Conservation (phyloP, 37 sponge, comb jelly and placozoan genomes). For the Cladorhizidae sp. region DNA sequence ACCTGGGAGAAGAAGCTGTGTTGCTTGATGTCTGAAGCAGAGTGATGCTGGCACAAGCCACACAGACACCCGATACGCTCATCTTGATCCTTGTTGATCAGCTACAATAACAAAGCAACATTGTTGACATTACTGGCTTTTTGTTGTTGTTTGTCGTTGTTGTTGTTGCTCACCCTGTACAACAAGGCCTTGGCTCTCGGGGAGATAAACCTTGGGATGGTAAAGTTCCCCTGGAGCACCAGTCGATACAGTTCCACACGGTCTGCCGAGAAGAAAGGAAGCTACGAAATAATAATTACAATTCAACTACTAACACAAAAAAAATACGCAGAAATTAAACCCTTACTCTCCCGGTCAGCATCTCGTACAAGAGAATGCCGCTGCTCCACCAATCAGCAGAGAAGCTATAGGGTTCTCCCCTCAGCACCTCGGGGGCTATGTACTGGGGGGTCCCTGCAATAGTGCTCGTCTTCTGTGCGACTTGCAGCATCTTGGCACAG, state of each 20-base stretch:
- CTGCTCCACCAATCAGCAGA: conserved; percentile 91
- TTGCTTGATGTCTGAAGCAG: conserved; percentile 59
- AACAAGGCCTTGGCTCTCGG: conserved; percentile 62
- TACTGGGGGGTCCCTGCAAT: conserved; percentile 85
- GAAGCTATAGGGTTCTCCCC: conserved; percentile 79
- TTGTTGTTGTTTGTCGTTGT: not conserved
- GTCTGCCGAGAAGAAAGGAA: conserved; percentile 68
- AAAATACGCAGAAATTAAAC: not conserved
- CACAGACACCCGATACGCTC: conserved; percentile 48
- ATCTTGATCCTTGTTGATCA: conserved; percentile 66
- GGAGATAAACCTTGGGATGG: conserved; percentile 31
- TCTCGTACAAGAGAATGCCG: conserved; percentile 77
- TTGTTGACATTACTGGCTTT: not conserved
- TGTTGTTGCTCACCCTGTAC: conserved; percentile 33
- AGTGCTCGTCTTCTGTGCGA: conserved; percentile 58
- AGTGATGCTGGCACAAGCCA: conserved; percentile 2
- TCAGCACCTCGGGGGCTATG: conserved; percentile 86
- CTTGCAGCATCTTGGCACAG: conserved; percentile 72
- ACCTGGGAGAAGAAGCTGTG: conserved; percentile 81
- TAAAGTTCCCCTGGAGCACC: conserved; percentile 49
- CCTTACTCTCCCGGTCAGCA: conserved; percentile 75
- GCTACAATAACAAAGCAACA: conserved; percentile 25
- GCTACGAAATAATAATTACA: conserved; percentile 4
- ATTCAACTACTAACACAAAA: not conserved
- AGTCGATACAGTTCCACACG: conserved; percentile 63